Evolutionary conservation across 1,140 invertebrate species (phyloP).

Genomic region (Stegodyphus dumicola): DNA sequence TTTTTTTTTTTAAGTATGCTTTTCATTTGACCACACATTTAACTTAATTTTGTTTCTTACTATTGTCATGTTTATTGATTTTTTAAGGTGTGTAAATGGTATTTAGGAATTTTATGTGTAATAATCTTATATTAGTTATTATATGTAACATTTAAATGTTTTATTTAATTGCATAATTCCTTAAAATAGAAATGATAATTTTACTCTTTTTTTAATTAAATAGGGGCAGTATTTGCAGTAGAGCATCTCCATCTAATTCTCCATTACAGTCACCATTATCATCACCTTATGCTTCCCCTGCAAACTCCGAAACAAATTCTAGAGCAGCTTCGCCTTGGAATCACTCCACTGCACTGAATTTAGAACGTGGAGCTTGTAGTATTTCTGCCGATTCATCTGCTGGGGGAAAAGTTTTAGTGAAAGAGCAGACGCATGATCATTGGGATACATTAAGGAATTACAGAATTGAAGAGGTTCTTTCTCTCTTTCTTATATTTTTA

Average conservation of each 20-base stretch:
- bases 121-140: too few relatives aligned
- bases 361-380: conserved; percentile 1
- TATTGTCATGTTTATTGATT: too few relatives aligned
- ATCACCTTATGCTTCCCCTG: conserved; percentile 61
- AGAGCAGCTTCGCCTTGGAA: conserved; percentile 60
- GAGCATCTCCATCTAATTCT: conserved; percentile 37
- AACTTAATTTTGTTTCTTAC: too few relatives aligned
- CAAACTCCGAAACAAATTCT: conserved; percentile 57
- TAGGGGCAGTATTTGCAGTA: conserved; percentile 20
- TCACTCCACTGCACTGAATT: background rate
- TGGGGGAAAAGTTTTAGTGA: conserved; percentile 53
- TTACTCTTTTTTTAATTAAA: background rate
- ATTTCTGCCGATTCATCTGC: background rate
- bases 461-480: conserved; percentile 62
- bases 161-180: too few relatives aligned
- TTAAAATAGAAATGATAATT: too few relatives aligned
- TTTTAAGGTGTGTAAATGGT: too few relatives aligned
- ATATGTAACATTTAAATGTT: too few relatives aligned
- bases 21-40: too few relatives aligned
- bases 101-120: too few relatives aligned
- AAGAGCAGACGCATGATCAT: conserved; percentile 63
- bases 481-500: background rate
- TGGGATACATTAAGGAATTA: conserved; percentile 59
- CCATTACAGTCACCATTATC: conserved; percentile 59
- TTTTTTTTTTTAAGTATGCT: too few relatives aligned